Evolutionary conservation across 2,797 vertebrate genomes (phyloP), one percentile per base, ranked within the genome.

Genomic region (Antrozous pallidus): DNA sequence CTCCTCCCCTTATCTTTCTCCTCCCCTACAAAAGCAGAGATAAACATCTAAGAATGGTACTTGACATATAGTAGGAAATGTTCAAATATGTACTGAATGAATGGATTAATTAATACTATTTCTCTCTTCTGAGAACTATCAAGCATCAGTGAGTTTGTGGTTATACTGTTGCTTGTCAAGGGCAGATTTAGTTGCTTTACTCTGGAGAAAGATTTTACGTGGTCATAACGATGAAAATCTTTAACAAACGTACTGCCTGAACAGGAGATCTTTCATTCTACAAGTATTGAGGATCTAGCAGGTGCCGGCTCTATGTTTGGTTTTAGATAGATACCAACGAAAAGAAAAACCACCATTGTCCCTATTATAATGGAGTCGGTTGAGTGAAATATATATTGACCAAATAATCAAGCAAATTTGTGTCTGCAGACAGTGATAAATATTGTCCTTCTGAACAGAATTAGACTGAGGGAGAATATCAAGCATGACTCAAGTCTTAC

Each of bases 341-440:
- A 77, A 94, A 74, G 31, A 54, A 88, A 86, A 94, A 13, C 1
- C 45, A 82, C 20, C 36, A 45, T 77, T 56, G 26, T 80, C 14
- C 28, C 22, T 67, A 45, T 71, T 92, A 6, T 77, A 40, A 40
- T n/a, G 51, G 74, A 88, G 40, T 93, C 28, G 80, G 31, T 58
- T 89, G 22, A 80, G 12, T 73, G 33, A 94, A 70, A 33, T 87
- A 20, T 63, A 40, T 8, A 40, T 70, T 88, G 54, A 84, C 12
- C 31, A 91, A 84, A 73, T 92, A 93, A 63, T 91, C 49, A 47
- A 71, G 17, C 22, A 84, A 65, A 61, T 93, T 91, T 90, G 24
- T 74, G 1, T 80, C 63, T 83, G 40, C 38, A 80, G 80, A 67
- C 58, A 80, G 26, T 92, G 87, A 56, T 88, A 36, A 81, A 56